Evolutionary conservation across 1,140 invertebrate genomes (phyloP).

Genomic region (Drosophila ananassae): DNA sequence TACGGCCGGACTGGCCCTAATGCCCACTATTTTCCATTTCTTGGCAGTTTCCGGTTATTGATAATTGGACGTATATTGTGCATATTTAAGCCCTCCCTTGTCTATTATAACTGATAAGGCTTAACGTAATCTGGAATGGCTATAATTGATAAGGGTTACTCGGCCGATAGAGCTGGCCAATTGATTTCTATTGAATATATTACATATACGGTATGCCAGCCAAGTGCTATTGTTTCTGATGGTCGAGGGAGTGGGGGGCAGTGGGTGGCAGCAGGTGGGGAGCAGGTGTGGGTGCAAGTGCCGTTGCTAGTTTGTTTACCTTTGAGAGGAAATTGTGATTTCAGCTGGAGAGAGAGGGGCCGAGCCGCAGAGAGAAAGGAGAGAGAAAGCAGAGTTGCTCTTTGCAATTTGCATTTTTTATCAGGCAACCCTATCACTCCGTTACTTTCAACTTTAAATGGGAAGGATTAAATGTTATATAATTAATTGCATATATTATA

Average conservation of each 20-base stretch:
- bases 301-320: conserved; percentile 59
- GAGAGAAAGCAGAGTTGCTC: background rate
- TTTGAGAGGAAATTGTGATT: conserved; percentile 45
- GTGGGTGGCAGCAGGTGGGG: background rate
- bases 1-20: background rate
- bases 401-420: conserved; percentile 1
- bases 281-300: background rate
- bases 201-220: background rate
- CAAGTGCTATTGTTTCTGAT: background rate
- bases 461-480: background rate
- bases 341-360: background rate
- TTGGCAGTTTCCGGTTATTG: background rate
- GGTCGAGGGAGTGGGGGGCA: background rate
- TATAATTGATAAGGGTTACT: conserved; percentile 27
- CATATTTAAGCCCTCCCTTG: background rate
- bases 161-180: conserved; percentile 20
- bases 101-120: conserved; percentile 3
- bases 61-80: background rate
- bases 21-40: no score
- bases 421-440: no score
- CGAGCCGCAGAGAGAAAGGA: background rate
- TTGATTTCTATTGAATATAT: conserved; percentile 14
- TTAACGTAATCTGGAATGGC: conserved; percentile 26
- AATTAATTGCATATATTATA: background rate
- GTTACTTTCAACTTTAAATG: background rate